Base-by-base conservation (phyloP, 2,113 vertebrate species). In the Lasiurus cinereus region DNA sequence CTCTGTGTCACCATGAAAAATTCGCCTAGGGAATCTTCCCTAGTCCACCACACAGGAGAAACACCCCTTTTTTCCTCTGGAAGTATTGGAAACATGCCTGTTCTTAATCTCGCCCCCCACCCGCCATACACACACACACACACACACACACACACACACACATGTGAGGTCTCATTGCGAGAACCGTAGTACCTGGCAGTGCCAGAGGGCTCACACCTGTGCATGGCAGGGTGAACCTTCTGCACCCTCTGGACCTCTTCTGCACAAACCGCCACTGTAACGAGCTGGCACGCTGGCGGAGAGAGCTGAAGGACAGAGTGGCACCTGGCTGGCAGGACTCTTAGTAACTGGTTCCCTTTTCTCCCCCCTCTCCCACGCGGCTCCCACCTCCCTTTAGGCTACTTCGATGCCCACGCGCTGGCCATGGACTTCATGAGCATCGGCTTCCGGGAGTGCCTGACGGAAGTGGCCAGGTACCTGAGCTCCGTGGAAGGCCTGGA, bases 401-500 rank as follows among this genome's bases (percentile, higher is more conserved):
- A 98, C 94, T 99, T 99, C 24, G 99, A 99, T 0, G 98, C 98
- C 18, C 99, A 99, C 9, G 98, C 99, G 2, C 97, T 99, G 22
- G 99, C 99, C 24, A 99, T 99, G 99, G 99, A 99, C 98, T 99
- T 99, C 98, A 99, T 99, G 98, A 99, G 99, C 98, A 99, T 99
- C 24, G 99, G 99, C 0, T 99, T 99, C 97, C 98, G 99, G 39
- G 99, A 99, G 97, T 99, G 99, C 93, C 93, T 99, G 89, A 98
- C 98, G 0, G 99, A 99, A 96, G 99, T 99, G 0, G 99, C 99
- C 0, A 97, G 99, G 39, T 99, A 99, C 97, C 98, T 99, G 97
- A 99, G 98, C 85, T 98, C 99, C 0, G 98, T 99, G 97, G 99
- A 99, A 98, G 99, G 99, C 48, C 98, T 99, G 91, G 99, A 99